phyloP scores from a whole-genome alignment of 2,113 vertebrate genomes.

The Willisornis vidua region DNA sequence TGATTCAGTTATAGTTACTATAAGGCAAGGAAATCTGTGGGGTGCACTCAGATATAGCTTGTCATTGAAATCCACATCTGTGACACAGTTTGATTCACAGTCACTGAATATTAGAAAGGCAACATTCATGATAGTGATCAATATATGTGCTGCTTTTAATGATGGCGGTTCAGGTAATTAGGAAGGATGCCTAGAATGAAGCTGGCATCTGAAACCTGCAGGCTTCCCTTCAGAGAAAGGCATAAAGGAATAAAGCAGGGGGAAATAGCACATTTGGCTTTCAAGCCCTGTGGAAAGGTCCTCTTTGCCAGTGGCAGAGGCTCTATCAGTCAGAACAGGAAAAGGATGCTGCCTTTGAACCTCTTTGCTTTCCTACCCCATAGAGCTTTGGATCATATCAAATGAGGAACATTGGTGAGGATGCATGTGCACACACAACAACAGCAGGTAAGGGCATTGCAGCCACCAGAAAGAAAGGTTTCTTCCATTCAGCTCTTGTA shows the following conservation, averaged over 20 bases:
- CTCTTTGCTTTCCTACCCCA: neutral
- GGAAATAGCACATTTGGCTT: neutral
- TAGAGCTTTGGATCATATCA: neutral
- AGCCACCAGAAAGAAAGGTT: neutral
- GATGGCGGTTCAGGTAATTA: slow-evolving; percentile 47
- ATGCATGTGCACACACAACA: neutral
- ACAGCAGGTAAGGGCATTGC: neutral
- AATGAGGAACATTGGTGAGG: neutral
- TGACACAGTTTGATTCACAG: slow-evolving; percentile 48
- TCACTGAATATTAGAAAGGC: slow-evolving; percentile 14
- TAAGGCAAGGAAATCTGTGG: slow-evolving; percentile 4
- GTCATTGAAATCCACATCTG: slow-evolving; percentile 47
- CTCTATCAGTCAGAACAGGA: neutral
- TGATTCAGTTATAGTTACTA: neutral
- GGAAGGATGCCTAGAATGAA: slow-evolving; percentile 54
- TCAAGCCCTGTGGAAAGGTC: neutral
- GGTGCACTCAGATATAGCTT: neutral
- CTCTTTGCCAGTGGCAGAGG: neutral
- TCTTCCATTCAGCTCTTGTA: slow-evolving; percentile 15
- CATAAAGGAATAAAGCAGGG: slow-evolving; percentile 9
- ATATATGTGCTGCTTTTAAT: slow-evolving; percentile 21
- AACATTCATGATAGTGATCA: slow-evolving; percentile 9
- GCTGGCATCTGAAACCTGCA: slow-evolving; percentile 50
- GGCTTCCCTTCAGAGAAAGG: slow-evolving; percentile 40
- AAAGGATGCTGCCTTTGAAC: slow-evolving; percentile 8